Conservation (phyloP, 92 coral and sea anemone genomes). For the Anthopleura xanthogrammica region DNA sequence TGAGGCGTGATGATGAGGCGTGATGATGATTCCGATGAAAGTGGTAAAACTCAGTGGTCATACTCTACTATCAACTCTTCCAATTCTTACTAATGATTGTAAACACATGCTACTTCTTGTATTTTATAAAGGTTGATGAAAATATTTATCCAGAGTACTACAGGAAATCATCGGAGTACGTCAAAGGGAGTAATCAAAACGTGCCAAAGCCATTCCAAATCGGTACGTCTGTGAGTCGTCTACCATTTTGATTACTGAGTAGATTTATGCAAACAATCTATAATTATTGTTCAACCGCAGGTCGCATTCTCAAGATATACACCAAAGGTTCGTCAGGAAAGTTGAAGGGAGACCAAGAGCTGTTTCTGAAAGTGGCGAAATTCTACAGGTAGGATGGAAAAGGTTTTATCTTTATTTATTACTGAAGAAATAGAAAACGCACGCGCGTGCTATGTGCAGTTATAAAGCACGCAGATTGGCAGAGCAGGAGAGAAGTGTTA, state of each 20-base stretch:
- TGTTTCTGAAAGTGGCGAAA: slow-evolving; percentile 77
- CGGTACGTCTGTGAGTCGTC: slow-evolving; percentile 44
- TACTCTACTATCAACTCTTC: too few species aligned
- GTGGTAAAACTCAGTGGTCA: not conserved
- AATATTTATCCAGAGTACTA: slow-evolving; percentile 86
- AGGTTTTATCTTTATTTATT: slow-evolving; percentile 1
- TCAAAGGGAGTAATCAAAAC: slow-evolving; percentile 90
- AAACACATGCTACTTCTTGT: not conserved
- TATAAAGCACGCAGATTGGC: too few species aligned
- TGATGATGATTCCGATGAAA: not conserved
- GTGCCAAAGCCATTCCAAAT: slow-evolving; percentile 90
- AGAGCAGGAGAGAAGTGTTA: too few species aligned
- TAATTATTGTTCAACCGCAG: slow-evolving; percentile 27
- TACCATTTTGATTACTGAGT: not conserved
- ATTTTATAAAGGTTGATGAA: slow-evolving; percentile 69
- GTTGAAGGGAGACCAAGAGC: slow-evolving; percentile 55
- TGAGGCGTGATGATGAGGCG: not conserved
- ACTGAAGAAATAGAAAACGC: too few species aligned
- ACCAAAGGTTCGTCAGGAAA: slow-evolving; percentile 60
- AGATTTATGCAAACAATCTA: too few species aligned
- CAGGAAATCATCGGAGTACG: slow-evolving; percentile 87
- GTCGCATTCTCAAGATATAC: slow-evolving; percentile 70
- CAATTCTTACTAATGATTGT: too few species aligned
- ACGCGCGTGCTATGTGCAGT: too few species aligned
- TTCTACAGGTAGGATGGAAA: slow-evolving; percentile 72